Conservation (phyloP, 1,140 invertebrate species). For the Aleiodes sp. region DNA sequence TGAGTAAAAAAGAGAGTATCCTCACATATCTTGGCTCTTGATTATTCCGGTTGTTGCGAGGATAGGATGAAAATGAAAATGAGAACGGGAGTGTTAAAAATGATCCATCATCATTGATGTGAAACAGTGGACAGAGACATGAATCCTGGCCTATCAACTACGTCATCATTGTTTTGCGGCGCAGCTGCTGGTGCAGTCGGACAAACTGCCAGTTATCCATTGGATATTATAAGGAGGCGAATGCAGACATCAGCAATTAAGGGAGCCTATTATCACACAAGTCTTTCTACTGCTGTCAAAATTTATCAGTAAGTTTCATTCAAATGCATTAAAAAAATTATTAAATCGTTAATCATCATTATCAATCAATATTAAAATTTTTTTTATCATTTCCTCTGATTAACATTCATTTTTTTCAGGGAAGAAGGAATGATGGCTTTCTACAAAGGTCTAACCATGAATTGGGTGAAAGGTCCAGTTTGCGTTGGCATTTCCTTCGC, state of each 20-base stretch:
- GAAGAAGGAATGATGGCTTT: constrained; percentile 92
- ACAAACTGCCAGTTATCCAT: constrained; percentile 95
- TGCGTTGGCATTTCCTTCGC: constrained; percentile 98
- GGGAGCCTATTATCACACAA: constrained; percentile 72
- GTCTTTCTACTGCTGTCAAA: constrained; percentile 71
- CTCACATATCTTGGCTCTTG: not conserved
- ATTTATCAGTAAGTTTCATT: constrained; percentile 69
- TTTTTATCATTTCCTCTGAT: constrained; percentile 15
- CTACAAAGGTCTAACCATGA: constrained; percentile 98
- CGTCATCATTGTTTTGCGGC: constrained; percentile 82
- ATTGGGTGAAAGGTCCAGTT: constrained; percentile 99
- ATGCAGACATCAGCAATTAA: constrained; percentile 81
- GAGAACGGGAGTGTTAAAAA: constrained; percentile 9
- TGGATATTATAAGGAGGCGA: constrained; percentile 89
- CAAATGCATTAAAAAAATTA: constrained; percentile 4
- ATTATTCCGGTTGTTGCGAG: too few species aligned
- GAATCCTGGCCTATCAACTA: constrained; percentile 61
- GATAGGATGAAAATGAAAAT: constrained; percentile 4
- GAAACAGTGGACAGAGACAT: constrained; percentile 56
- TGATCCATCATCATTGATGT: constrained; percentile 15
- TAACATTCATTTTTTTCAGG: constrained; percentile 61
- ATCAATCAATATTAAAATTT: too few species aligned
- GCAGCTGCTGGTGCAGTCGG: constrained; percentile 92
- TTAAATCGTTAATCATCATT: not conserved
- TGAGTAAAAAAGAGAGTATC: too few species aligned